Evolutionary conservation across 2,888 invertebrate species (phyloP), one percentile per base, ranked within the genome.

Genomic region (Nephrotoma appendiculata): DNA sequence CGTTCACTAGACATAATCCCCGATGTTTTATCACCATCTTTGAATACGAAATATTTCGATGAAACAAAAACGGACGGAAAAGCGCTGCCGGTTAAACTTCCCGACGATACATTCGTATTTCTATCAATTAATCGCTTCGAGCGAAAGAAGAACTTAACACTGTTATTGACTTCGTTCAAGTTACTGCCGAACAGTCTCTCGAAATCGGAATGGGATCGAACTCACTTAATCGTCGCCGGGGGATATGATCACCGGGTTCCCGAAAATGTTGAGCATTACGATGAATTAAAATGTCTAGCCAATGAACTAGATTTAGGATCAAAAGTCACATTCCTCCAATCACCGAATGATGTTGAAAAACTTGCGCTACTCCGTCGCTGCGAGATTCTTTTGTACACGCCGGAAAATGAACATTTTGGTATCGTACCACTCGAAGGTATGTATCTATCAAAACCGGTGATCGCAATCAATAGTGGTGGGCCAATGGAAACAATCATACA

Each of bases 351-450:
- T 90, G 91, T 93, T 71, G 94, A 95, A 87, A 99, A 99, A 92
- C 93, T 96, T 6, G 94, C 95, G 12, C 92, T 99, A 31, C 92
- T 99, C n/a, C 92, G 94, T 48, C 92, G 94, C 87, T 95, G 96
- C 89, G 94, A 94, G 87, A 96, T 96, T 88, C 92, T 99, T 31
- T 90, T 99, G 41, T 99, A 99, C 90, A 99, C 99, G 6, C 99
- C 99, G 1, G 95, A 96, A 2, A 96, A 97, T 90, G 99, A 99
- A 91, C 99, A 99, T 92, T 99, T 99, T 93, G 99, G 99, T 5
- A 99, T 99, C 89, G 99, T 99, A 7, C 99, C 99, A 0, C 92
- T 99, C 86, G 99, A 99, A 93, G 98, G 99, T 0, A 99, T 99
- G 99, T 97, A 97, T 90, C 95, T 95, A 90, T 93, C 94, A 4